phyloP scores from a whole-genome alignment of 2,797 vertebrate species.

The Syngnathus acus region DNA sequence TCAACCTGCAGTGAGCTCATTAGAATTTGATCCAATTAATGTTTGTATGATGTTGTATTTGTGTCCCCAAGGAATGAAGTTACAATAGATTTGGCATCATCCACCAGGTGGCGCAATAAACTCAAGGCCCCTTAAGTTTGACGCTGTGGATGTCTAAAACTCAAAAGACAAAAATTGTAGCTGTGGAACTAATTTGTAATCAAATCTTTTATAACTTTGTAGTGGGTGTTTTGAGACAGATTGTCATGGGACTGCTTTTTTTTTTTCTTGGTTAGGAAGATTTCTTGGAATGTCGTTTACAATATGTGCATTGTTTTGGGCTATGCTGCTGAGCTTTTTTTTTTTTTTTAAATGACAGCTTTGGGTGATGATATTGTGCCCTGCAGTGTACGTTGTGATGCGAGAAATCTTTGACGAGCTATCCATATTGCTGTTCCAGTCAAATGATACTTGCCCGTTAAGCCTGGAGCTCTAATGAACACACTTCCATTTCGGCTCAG shows the following conservation, averaged over 20 bases:
- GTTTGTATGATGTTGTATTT: not conserved
- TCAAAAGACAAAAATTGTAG: not conserved
- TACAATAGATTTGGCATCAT: not conserved
- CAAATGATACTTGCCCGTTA: constrained; percentile 69
- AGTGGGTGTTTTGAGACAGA: too few species aligned
- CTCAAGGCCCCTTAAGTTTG: not conserved
- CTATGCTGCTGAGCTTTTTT: not conserved
- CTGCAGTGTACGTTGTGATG: not conserved
- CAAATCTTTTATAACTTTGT: not conserved
- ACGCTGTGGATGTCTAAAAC: not conserved
- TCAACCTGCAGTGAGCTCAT: not conserved
- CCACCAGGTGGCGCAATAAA: not conserved
- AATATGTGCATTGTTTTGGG: not conserved
- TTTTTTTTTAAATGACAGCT: not conserved
- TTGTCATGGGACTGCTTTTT: not conserved
- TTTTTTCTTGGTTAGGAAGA: not conserved
- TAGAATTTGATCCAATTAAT: not conserved
- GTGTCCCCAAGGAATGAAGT: not conserved
- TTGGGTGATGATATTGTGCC: not conserved
- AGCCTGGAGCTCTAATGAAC: constrained; percentile 84
- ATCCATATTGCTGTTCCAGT: not conserved
- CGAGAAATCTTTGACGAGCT: too few species aligned
- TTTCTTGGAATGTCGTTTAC: not conserved
- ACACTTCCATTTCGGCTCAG: constrained; percentile 94
- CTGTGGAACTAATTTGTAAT: not conserved